Percentiles rank a stretch among this genome's conserved stretches.
Evolutionary conservation across 2,113 vertebrate genomes (phyloP).

Genomic region (Equus quagga): DNA sequence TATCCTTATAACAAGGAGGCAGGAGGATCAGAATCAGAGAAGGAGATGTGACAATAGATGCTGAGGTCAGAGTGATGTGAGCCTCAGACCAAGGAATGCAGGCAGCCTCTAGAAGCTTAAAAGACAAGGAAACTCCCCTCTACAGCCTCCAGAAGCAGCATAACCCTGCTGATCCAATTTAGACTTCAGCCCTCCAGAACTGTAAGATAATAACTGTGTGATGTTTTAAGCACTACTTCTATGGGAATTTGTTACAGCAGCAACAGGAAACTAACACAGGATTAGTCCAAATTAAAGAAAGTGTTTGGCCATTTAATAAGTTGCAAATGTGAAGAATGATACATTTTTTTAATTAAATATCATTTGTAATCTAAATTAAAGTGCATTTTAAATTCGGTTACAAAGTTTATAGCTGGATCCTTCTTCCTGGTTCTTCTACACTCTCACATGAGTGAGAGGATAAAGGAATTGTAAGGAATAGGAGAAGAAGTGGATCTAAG

Average conservation of each 20-base stretch:
- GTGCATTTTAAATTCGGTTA: not conserved
- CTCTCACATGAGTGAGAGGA: not conserved
- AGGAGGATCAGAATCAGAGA: not conserved
- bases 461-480: not conserved
- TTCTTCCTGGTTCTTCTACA: not conserved
- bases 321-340: not conserved
- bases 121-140: not conserved
- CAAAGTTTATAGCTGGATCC: not conserved
- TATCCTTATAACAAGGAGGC: not conserved
- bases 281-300: not conserved
- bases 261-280: not conserved
- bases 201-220: not conserved
- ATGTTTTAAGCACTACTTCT: not conserved
- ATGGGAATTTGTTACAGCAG: not conserved
- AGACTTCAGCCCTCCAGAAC: not conserved
- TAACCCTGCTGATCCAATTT: too few species aligned
- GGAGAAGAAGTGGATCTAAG: not conserved
- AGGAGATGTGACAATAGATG: not conserved
- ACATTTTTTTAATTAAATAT: not conserved
- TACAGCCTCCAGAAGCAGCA: rapidly evolving
- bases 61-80: rapidly evolving
- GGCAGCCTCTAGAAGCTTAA: not conserved
- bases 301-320: not conserved
- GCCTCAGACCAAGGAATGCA: not conserved
- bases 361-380: not conserved